Evolutionary conservation across 1,140 invertebrate species (phyloP).

Genomic region (Drosophila nebulosa): DNA sequence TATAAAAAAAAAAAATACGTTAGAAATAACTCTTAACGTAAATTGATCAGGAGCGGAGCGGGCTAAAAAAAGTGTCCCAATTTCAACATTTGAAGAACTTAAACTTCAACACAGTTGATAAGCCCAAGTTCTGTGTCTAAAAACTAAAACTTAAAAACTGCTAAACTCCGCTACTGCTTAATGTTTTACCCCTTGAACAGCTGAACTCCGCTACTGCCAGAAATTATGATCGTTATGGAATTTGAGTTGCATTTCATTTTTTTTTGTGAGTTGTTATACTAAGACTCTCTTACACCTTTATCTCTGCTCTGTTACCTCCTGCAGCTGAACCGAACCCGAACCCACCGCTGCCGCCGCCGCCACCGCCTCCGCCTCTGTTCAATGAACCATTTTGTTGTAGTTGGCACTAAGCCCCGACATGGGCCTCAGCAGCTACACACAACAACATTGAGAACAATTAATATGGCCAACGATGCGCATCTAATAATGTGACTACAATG

Average conservation of each 20-base stretch:
- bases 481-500: conserved; percentile 77
- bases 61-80: background rate
- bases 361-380: conserved; percentile 30
- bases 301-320: background rate
- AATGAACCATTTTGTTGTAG: conserved; percentile 56
- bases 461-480: conserved; percentile 70
- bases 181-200: background rate
- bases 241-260: conserved; percentile 42
- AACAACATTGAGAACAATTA: conserved; percentile 64
- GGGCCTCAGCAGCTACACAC: conserved; percentile 17
- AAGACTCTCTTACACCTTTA: background rate
- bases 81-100: background rate
- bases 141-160: too few species aligned
- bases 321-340: background rate
- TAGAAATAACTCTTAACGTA: conserved; percentile 14
- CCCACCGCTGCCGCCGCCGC: conserved; percentile 8
- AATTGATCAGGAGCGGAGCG: conserved; percentile 17
- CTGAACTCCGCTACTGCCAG: conserved; percentile 37
- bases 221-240: conserved; percentile 48
- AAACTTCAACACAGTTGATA: too few species aligned
- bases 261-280: background rate
- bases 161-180: too few species aligned
- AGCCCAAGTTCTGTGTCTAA: too few species aligned
- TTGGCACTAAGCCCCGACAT: conserved; percentile 41
- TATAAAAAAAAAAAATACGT: conserved; percentile 8